Percentiles rank a stretch among this genome's conserved stretches.
Conservation (phyloP, 2,113 vertebrate species). For the Cyanoramphus novaezelandiae region DNA sequence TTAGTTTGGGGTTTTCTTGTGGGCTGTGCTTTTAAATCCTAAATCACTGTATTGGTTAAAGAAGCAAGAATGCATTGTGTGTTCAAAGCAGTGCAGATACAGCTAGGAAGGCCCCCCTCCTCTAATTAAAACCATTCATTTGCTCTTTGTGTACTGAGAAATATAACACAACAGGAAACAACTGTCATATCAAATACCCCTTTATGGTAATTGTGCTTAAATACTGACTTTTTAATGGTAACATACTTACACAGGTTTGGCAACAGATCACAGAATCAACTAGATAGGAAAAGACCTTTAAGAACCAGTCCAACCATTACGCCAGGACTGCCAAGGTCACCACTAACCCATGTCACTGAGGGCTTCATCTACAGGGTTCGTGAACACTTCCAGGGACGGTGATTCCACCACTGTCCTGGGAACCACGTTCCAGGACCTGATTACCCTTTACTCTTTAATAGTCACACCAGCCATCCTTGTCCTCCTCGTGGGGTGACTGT, state of each 20-base stretch:
- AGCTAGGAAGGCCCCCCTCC: not conserved
- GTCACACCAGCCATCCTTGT: not conserved
- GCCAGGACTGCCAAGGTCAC: not conserved
- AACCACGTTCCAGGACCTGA: not conserved
- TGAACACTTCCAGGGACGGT: not conserved
- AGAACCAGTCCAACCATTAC: not conserved
- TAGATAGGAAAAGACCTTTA: not conserved
- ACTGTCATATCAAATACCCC: constrained; percentile 38
- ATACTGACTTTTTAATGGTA: constrained; percentile 25
- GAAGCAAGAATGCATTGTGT: not conserved
- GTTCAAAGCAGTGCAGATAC: not conserved
- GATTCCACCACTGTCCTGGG: not conserved
- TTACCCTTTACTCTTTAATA: not conserved
- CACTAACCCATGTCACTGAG: not conserved
- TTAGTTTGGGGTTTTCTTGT: not conserved
- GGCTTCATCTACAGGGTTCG: not conserved
- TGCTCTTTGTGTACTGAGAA: constrained; percentile 3
- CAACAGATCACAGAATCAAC: not conserved
- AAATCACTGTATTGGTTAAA: not conserved
- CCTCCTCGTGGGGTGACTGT: not conserved
- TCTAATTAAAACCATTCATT: constrained; percentile 22
- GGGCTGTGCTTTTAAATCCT: not conserved
- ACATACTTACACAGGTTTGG: constrained; percentile 35
- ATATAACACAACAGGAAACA: constrained; percentile 40
- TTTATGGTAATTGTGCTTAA: constrained; percentile 30